Conservation (phyloP, 2,113 vertebrate genomes). For the Rhea americana region DNA sequence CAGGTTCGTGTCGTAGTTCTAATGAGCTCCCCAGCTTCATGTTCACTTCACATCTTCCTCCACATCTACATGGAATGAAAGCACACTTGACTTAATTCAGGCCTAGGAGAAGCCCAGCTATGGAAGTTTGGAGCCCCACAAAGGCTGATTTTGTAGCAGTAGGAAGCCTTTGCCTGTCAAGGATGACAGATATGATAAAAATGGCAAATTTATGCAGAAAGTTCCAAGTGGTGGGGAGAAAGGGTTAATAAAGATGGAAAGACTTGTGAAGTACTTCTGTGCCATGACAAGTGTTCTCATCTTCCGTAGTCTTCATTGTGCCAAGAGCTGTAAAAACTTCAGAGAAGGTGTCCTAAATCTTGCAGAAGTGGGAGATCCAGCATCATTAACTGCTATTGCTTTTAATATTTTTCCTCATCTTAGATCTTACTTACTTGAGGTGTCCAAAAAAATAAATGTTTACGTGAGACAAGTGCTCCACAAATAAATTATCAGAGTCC, state of each 20-base stretch:
- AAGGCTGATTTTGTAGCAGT: no score
- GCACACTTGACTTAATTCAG: no score
- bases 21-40: accelerated
- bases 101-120: no score
- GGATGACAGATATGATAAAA: no score
- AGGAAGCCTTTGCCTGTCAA: no score
- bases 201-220: no score
- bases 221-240: no score
- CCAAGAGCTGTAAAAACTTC: not conserved
- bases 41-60: not conserved
- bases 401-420: not conserved
- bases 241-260: no score
- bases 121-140: no score
- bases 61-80: no score
- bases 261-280: not conserved
- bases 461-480: not conserved
- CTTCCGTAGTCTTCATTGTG: not conserved
- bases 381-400: not conserved
- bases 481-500: not conserved
- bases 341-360: not conserved
- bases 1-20: not conserved
- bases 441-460: not conserved
- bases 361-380: not conserved
- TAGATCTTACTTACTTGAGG: not conserved
- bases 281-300: not conserved